Evolutionary conservation across 2,113 vertebrate genomes (phyloP), one percentile per base, ranked within the genome.

Genomic region (Pygoscelis adeliae): DNA sequence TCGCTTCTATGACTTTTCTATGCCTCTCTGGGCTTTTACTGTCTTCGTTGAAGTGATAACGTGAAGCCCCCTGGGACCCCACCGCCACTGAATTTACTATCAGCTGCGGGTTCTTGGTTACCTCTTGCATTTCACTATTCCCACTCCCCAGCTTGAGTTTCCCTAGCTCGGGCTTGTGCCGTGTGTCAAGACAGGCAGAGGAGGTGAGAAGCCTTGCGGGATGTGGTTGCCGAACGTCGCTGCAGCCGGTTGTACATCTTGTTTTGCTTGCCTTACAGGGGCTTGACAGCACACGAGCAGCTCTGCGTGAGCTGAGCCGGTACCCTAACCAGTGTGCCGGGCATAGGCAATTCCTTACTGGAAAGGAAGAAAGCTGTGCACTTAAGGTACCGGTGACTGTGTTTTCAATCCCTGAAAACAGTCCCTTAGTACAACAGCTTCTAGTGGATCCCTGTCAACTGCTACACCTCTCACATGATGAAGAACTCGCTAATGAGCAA

Each of bases 161-260:
- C 38, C 11, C n/a, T 26, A 6, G 1, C 62, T 61, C 2, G 4
- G 34, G 44, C 44, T n/a, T 3, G 26, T 10, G 20, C 52, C 5
- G 0, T 22, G 3, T 3, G 5, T 67, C 38, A 29, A 32, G 40
- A 9, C 5, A 16, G 42, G 26, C 18, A 29, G 27, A 58, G 30
- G 34, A n/a, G 42, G 38, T 1, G 4, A 46, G 29, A 27, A 63
- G 58, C 47, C 71, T 50, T 0, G 1, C 34, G 15, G 82, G 71
- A 42, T 52, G 47, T 36, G 36, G 21, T 40, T 27, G 82, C 70
- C 16, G 36, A 56, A n/a, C 2, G 1, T 34, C 2, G 1, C 44
- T 55, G 50, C 52, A 34, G 56, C 70, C 0, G 1, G 58, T 23
- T 4, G 0, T 29, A 6, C 13, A 2, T 22, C 47, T 32, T n/a